Evolutionary conservation across 2,113 vertebrate genomes (phyloP).

Genomic region (Xenopus borealis): DNA sequence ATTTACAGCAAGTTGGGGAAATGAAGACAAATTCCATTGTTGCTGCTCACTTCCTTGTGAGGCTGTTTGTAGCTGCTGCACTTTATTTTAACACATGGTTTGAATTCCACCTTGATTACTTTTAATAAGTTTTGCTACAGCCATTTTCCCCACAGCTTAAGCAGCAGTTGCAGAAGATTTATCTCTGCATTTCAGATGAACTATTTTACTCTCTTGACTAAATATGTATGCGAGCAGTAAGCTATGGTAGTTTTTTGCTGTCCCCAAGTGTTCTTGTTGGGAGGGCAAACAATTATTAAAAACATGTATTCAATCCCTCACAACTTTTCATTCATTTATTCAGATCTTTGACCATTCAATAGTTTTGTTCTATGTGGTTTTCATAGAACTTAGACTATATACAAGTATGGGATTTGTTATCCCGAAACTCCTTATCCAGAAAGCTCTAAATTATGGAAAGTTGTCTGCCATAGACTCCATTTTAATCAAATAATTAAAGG

Average conservation of each 20-base stretch:
- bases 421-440: too few species aligned
- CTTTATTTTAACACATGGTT: slow-evolving; percentile 51
- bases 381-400: too few species aligned
- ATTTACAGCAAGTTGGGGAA: slow-evolving; percentile 52
- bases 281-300: too few species aligned
- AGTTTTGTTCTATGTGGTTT: too few species aligned
- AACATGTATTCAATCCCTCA: too few species aligned
- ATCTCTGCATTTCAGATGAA: slow-evolving; percentile 23
- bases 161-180: slow-evolving; percentile 39
- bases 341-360: too few species aligned
- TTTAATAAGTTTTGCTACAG: slow-evolving; percentile 50
- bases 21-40: slow-evolving; percentile 52
- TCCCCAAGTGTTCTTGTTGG: too few species aligned
- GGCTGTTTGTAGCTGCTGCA: slow-evolving; percentile 49
- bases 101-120: slow-evolving; percentile 50
- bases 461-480: too few species aligned
- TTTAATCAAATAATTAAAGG: too few species aligned
- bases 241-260: not conserved
- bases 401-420: too few species aligned
- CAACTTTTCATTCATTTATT: too few species aligned
- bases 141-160: slow-evolving; percentile 39
- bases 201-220: slow-evolving; percentile 31
- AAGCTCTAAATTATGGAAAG: too few species aligned
- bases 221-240: slow-evolving; percentile 30
- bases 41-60: slow-evolving; percentile 49